Percentiles rank a stretch among this genome's conserved stretches.
Conservation (phyloP, 2,797 vertebrate species). For the Ptychadena robeensis region DNA sequence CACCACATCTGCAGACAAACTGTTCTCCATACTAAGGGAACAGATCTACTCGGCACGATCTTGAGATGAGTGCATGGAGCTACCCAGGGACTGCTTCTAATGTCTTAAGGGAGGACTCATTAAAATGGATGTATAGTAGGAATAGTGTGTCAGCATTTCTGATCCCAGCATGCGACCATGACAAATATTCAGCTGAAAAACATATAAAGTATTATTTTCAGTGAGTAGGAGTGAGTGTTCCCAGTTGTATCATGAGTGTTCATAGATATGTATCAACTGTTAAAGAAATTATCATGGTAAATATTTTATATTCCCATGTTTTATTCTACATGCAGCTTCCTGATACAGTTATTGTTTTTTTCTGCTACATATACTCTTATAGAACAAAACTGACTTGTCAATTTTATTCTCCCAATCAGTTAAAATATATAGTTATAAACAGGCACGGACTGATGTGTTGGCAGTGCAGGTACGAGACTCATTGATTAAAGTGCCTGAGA, state of each 20-base stretch:
- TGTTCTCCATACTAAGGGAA: neutral
- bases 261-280: constrained; percentile 14
- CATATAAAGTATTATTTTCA: constrained; percentile 16
- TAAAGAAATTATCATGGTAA: constrained; percentile 8
- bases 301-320: neutral
- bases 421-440: neutral
- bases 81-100: neutral
- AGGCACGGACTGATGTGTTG: no score
- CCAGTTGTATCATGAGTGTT: neutral
- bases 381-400: neutral
- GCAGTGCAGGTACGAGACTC: no score
- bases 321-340: neutral
- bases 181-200: constrained; percentile 27
- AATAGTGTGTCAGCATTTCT: constrained; percentile 46
- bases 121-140: constrained; percentile 29
- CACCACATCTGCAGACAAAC: constrained; percentile 23
- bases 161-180: constrained; percentile 32
- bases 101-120: constrained; percentile 31
- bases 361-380: neutral
- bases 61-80: neutral
- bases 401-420: neutral
- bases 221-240: constrained; percentile 23
- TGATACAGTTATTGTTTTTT: neutral
- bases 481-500: no score
- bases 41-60: constrained; percentile 14